Percentiles rank a stretch among this genome's conserved stretches.
These are phyloP conservation scores for Epizoanthus scotinus DNA, from an alignment of 92 coral and sea anemone genomes.

Conservation along the genomic window DNA sequence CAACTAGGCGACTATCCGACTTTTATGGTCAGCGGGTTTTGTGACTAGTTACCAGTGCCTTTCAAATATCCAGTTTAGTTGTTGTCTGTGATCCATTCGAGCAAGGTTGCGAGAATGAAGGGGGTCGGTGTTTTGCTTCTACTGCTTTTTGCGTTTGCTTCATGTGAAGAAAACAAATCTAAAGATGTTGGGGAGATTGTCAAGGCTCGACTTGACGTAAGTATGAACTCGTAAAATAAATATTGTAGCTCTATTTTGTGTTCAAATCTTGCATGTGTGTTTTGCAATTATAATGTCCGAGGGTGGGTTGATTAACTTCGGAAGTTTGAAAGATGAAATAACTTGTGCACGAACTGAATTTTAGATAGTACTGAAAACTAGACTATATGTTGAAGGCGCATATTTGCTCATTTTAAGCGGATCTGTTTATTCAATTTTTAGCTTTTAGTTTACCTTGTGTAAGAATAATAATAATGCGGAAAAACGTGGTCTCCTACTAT, in stretches of 20 bases:
- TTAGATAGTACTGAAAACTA: too few species aligned
- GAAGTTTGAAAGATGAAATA: too few species aligned
- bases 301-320: too few species aligned
- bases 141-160: slow-evolving; percentile 8
- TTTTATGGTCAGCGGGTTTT: slow-evolving; percentile 5
- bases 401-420: too few species aligned
- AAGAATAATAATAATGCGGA: too few species aligned
- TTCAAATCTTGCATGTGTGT: neutral
- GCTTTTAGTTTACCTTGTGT: too few species aligned
- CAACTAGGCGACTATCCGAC: too few species aligned
- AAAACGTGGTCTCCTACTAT: too few species aligned
- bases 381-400: too few species aligned
- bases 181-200: slow-evolving; percentile 33
- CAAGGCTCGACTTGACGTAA: slow-evolving; percentile 37
- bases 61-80: neutral
- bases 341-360: too few species aligned
- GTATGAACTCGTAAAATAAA: neutral
- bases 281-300: neutral
- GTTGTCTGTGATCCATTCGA: neutral
- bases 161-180: slow-evolving; percentile 27
- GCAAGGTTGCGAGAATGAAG: neutral
- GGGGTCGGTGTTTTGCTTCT: neutral
- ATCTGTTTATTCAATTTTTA: too few species aligned
- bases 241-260: neutral
- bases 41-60: slow-evolving; percentile 3